Evolutionary conservation across 1,140 invertebrate genomes (phyloP).

Genomic region (Brachionus plicatilis): DNA sequence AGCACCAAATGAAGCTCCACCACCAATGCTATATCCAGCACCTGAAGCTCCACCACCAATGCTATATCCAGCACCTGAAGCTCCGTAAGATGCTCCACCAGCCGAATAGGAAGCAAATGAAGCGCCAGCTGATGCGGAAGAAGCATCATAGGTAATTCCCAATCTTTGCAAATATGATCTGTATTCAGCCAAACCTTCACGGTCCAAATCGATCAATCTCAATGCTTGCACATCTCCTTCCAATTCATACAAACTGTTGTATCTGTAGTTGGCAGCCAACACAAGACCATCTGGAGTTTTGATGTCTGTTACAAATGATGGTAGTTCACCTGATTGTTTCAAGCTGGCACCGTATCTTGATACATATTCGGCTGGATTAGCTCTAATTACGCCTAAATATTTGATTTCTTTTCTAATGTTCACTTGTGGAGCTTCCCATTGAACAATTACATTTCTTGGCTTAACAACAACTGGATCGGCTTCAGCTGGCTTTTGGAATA

Average conservation of each 20-base stretch:
- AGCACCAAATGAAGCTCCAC: not conserved
- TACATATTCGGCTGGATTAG: slow-evolving; percentile 20
- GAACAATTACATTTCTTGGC: slow-evolving; percentile 37
- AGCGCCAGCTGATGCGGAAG: not conserved
- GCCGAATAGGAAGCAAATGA: not conserved
- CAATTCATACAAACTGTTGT: slow-evolving; percentile 27
- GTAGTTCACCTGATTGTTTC: slow-evolving; percentile 7
- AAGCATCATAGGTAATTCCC: slow-evolving; percentile 32
- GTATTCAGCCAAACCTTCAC: slow-evolving; percentile 36
- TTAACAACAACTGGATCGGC: not conserved
- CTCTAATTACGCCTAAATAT: slow-evolving; percentile 30
- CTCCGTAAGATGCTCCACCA: not conserved
- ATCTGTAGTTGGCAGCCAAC: slow-evolving; percentile 27
- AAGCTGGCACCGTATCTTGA: slow-evolving; percentile 14
- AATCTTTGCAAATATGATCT: slow-evolving; percentile 32
- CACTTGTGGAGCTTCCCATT: slow-evolving; percentile 23
- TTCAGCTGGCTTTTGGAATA: slow-evolving; percentile 16
- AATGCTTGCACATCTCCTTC: slow-evolving; percentile 34
- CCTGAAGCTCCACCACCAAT: not conserved
- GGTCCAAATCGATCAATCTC: slow-evolving; percentile 12
- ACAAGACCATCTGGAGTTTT: slow-evolving; percentile 1
- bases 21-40: not conserved
- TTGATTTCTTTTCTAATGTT: slow-evolving; percentile 29
- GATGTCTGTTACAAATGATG: slow-evolving; percentile 13
- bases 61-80: not conserved